These are phyloP conservation scores for Trachelus troglodyta DNA, from an alignment of 2,888 invertebrate species.

Conservation along the genomic window DNA sequence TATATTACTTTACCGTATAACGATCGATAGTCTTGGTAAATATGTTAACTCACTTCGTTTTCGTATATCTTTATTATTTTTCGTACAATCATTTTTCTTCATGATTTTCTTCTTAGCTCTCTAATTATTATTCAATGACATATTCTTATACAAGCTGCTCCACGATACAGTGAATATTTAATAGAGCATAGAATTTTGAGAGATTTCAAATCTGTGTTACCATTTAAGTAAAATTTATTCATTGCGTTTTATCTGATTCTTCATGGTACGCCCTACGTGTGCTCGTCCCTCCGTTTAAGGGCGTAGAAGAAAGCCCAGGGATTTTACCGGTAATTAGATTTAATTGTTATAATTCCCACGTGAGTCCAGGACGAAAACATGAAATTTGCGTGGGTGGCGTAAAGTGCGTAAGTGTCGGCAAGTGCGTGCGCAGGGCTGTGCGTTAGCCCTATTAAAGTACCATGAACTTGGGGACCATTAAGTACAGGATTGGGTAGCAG, in stretches of 20 bases:
- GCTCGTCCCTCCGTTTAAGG: background rate
- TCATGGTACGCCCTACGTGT: background rate
- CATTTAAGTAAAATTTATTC: background rate
- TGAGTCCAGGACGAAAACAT: background rate
- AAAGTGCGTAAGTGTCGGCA: background rate
- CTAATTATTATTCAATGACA: background rate
- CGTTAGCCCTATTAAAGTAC: background rate
- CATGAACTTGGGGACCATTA: background rate
- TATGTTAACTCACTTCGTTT: background rate
- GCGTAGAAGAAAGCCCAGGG: background rate
- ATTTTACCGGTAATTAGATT: background rate
- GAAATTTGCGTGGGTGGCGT: background rate
- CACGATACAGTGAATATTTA: background rate
- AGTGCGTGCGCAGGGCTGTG: background rate
- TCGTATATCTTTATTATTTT: background rate
- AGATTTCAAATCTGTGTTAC: background rate
- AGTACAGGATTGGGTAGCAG: background rate
- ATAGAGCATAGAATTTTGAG: background rate
- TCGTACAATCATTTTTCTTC: background rate
- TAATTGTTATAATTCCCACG: background rate
- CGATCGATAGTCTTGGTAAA: background rate
- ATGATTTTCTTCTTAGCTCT: background rate
- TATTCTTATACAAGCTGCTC: background rate
- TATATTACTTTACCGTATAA: background rate
- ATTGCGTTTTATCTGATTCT: background rate